Evolutionary conservation across 2,888 invertebrate genomes (phyloP), one percentile per base, ranked within the genome.

Genomic region (Ophioninae sp.): DNA sequence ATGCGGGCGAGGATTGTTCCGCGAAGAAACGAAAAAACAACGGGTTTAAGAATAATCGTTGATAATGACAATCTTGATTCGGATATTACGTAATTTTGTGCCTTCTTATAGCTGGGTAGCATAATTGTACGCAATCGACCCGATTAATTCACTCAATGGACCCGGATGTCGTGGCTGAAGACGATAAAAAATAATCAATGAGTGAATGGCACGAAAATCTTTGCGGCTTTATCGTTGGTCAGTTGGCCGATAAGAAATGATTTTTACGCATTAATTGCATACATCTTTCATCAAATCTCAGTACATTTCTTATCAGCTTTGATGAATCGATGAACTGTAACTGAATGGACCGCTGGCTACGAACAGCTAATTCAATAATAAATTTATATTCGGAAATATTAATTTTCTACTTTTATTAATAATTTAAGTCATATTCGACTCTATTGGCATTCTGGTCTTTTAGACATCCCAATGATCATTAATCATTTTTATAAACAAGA

Each of bases 11-110:
- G 44, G 17, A n/a, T 30, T 23, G 17, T 51, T 44, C 39, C n/a
- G 6, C 9, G 20, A 67, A 67, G 20, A 67, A 67, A 20, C n/a
- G 17, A 6, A 3, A 51, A 41, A 23, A 73, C 37, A 17, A n/a
- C 58, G 17, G 17, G 51, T 51, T 7, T 67, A n/a, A 17, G 2
- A 23, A 44, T 0, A 23, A 37, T 30, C 68, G 41, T 68, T 30
- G 30, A 51, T 51, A 65, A 59, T 56, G 56, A 44, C 39, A 22
- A 71, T 71, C 51, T 63, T 71, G 39, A 30, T 37, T n/a, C 0
- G 22, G 39, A 51, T 37, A 71, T 78, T 78, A 71, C 30, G 67
- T 37, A 20, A 41, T 75, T 58, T 75, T 41, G 20, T n/a, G 9
- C 41, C 23, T 63, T 30, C 23, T 22, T 17, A 20, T 1, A 56